These are phyloP conservation scores for Gerris lacustris DNA, from an alignment of 2,888 invertebrate species.

Conservation along the genomic window DNA sequence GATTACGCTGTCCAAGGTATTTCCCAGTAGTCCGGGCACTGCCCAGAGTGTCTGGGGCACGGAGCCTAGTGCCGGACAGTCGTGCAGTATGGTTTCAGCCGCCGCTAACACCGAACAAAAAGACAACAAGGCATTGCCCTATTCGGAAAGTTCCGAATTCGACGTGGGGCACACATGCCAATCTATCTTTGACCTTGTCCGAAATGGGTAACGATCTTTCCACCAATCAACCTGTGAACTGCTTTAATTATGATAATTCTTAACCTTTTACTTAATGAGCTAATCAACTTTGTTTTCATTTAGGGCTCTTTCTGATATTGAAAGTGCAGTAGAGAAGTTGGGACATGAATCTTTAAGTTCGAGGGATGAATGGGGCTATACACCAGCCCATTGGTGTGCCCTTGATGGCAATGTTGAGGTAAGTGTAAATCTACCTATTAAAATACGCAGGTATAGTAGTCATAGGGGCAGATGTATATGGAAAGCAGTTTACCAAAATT, in stretches of 20 bases:
- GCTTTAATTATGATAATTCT: too few relatives aligned
- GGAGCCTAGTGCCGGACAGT: constrained; percentile 51
- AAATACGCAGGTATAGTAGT: too few relatives aligned
- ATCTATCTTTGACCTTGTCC: constrained; percentile 72
- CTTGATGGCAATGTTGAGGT: constrained; percentile 74
- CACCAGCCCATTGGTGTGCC: constrained; percentile 85
- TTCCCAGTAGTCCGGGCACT: constrained; percentile 71
- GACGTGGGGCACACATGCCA: constrained; percentile 43
- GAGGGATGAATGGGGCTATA: constrained; percentile 84
- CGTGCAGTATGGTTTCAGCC: constrained; percentile 65
- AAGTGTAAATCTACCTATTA: constrained; percentile 31
- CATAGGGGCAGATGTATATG: too few relatives aligned
- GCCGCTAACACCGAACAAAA: constrained; percentile 41
- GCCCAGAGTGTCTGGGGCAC: constrained; percentile 82
- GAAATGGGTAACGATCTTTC: constrained; percentile 53
- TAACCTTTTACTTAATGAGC: too few relatives aligned
- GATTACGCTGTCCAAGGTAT: constrained; percentile 44
- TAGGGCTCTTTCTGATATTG: constrained; percentile 71
- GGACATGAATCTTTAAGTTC: constrained; percentile 64
- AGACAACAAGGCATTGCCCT: constrained; percentile 39
- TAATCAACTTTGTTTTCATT: neutral
- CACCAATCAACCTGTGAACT: neutral
- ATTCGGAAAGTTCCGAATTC: constrained; percentile 38
- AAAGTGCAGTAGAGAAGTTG: constrained; percentile 67
- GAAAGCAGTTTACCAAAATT: too few relatives aligned